phyloP scores from a whole-genome alignment of 2,113 vertebrate genomes.

The Philantomba maxwellii region DNA sequence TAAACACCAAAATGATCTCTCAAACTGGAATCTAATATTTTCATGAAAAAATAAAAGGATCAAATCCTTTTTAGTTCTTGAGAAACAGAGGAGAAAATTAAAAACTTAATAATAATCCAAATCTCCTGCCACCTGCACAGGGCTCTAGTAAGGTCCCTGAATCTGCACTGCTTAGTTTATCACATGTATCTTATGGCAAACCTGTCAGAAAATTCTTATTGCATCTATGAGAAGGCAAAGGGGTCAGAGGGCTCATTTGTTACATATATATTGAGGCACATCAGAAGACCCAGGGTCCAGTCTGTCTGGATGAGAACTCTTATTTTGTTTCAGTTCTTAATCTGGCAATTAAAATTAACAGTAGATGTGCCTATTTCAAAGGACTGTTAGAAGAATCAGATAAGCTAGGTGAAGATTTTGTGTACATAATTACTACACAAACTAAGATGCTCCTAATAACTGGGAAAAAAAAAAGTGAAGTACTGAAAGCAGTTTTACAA shows the following conservation, averaged over 20 bases:
- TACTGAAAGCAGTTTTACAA: slow-evolving; percentile 1
- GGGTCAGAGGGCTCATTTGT: not conserved
- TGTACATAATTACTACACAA: not conserved
- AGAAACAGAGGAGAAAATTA: not conserved
- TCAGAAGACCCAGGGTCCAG: not conserved
- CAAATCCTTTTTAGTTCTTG: not conserved
- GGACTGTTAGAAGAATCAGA: not conserved
- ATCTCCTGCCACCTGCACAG: not conserved
- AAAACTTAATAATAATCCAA: not conserved
- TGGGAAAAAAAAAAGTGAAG: not conserved
- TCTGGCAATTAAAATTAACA: not conserved
- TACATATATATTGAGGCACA: not conserved
- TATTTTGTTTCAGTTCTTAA: not conserved
- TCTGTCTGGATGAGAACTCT: not conserved
- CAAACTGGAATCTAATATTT: not conserved
- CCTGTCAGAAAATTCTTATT: not conserved
- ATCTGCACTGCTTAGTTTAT: not conserved
- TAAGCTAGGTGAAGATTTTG: not conserved
- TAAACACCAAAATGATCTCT: not conserved
- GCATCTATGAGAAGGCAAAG: not conserved
- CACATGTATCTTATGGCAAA: not conserved
- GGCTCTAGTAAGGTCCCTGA: not conserved
- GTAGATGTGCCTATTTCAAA: not conserved
- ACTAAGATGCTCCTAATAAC: not conserved
- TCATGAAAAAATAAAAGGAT: not conserved